A percentile compares a stretch with the other conserved stretches of the same genome.
Conservation (phyloP, 2,888 invertebrate species). For the Nymphalis c-album region DNA sequence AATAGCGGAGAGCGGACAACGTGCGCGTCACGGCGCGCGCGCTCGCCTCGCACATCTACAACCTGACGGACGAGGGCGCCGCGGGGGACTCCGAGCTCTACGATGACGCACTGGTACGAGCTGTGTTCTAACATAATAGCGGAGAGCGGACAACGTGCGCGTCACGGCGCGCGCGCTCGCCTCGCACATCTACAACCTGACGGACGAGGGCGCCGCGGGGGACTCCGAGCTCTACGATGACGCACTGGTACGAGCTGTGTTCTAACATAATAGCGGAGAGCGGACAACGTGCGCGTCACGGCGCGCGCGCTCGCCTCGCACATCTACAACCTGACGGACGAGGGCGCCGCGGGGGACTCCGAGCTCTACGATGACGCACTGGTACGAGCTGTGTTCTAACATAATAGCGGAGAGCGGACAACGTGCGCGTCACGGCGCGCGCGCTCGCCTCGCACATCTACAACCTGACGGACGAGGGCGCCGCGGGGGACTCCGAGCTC, state of each 20-base stretch:
- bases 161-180: slow-evolving; percentile 92
- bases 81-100: slow-evolving; percentile 82
- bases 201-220: slow-evolving; percentile 60
- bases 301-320: slow-evolving; percentile 93
- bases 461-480: slow-evolving; percentile 81
- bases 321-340: slow-evolving; percentile 86
- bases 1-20: too few species aligned
- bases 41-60: slow-evolving; percentile 90
- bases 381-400: slow-evolving; percentile 78
- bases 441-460: slow-evolving; percentile 91
- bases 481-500: slow-evolving; percentile 73
- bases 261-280: too few species aligned
- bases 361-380: slow-evolving; percentile 87
- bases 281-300: slow-evolving; percentile 86
- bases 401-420: too few species aligned
- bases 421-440: slow-evolving; percentile 89
- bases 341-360: slow-evolving; percentile 54
- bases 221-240: slow-evolving; percentile 85
- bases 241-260: slow-evolving; percentile 83
- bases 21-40: slow-evolving; percentile 90
- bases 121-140: too few species aligned
- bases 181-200: slow-evolving; percentile 88
- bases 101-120: slow-evolving; percentile 86
- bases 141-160: slow-evolving; percentile 86
- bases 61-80: slow-evolving; percentile 77